Percentiles rank a stretch among this genome's conserved stretches.
These are phyloP conservation scores for Charadrius vociferus DNA, from an alignment of 2,113 vertebrate species.

Conservation along the genomic window DNA sequence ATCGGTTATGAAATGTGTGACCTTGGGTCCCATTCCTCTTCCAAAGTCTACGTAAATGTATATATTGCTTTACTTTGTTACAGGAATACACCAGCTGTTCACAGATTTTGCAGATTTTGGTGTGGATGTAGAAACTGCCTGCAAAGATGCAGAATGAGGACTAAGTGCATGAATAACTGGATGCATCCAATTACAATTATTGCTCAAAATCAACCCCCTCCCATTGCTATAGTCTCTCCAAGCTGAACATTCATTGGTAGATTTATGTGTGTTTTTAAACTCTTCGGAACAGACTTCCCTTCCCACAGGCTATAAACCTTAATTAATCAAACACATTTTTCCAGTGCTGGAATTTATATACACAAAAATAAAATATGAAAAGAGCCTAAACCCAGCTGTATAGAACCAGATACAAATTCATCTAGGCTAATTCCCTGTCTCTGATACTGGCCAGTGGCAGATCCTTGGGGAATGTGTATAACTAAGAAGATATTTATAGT, in stretches of 20 bases:
- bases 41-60: not conserved
- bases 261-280: not conserved
- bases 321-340: slow-evolving; percentile 19
- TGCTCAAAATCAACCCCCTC: not conserved
- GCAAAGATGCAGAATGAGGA: not conserved
- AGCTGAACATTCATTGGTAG: not conserved
- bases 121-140: not conserved
- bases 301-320: not conserved
- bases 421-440: not conserved
- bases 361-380: not conserved
- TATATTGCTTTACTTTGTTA: not conserved
- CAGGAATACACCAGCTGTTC: not conserved
- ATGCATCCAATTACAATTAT: not conserved
- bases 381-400: not conserved
- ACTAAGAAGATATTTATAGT: not conserved
- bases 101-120: not conserved
- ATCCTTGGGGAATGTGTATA: not conserved
- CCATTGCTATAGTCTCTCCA: not conserved
- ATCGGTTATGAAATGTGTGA: not conserved
- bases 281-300: not conserved
- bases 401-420: not conserved
- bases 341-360: not conserved
- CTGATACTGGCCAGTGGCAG: not conserved
- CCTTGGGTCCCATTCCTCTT: not conserved
- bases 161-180: not conserved